These are phyloP conservation scores for Beris morrisii DNA, from an alignment of 2,888 invertebrate genomes.

Conservation along the genomic window DNA sequence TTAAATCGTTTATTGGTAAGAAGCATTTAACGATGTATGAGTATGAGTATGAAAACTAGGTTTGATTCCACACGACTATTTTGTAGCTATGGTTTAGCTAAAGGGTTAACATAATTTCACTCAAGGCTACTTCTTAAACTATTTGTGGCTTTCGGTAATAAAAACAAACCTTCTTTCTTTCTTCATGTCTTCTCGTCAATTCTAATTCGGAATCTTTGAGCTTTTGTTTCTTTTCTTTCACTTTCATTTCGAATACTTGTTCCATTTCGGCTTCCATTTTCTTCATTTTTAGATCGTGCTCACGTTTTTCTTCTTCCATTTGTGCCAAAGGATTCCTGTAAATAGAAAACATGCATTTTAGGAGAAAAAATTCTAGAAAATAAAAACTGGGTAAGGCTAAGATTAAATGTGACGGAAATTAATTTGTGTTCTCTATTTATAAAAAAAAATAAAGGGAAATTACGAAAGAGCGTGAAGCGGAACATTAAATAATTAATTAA, in stretches of 20 bases:
- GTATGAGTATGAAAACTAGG: no score
- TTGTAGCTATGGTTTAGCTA: no score
- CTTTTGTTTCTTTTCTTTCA: conserved; percentile 93
- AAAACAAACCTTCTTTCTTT: conserved; percentile 62
- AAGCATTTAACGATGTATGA: neutral
- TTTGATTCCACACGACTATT: no score
- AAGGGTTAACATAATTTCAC: no score
- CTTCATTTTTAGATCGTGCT: conserved; percentile 95
- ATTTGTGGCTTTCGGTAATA: neutral
- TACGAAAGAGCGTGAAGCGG: conserved; percentile 1
- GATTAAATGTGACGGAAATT: conserved; percentile 35
- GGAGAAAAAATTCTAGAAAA: conserved; percentile 25
- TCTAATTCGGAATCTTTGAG: conserved; percentile 94
- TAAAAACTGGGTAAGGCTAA: conserved; percentile 24
- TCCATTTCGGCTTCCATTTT: conserved; percentile 99
- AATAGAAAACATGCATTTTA: conserved; percentile 33
- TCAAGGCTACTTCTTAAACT: no score
- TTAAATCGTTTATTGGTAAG: neutral
- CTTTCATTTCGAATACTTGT: conserved; percentile 98
- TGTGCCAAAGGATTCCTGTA: conserved; percentile 94
- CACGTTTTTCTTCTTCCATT: conserved; percentile 97
- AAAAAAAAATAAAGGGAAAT: neutral
- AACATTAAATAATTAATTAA: neutral
- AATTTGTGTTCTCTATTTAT: conserved; percentile 5
- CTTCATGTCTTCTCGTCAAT: conserved; percentile 87